phyloP scores from a whole-genome alignment of 2,888 invertebrate genomes.

The Xylocampa areola region DNA sequence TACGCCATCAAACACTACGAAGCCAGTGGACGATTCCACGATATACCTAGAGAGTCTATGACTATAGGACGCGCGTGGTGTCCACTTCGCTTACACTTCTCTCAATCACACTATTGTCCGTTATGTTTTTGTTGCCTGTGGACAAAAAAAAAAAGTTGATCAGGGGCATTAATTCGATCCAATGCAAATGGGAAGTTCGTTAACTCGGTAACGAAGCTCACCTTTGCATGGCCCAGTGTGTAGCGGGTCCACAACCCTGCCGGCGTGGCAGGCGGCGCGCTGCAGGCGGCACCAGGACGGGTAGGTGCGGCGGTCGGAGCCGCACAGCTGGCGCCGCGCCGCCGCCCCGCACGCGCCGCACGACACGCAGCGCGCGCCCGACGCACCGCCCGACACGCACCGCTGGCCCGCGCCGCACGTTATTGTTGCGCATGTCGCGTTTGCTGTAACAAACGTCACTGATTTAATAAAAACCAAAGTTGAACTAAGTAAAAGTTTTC shows the following conservation, averaged over 20 bases:
- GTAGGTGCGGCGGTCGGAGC: slow-evolving; percentile 93
- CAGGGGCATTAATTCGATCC: not conserved
- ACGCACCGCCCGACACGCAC: slow-evolving; percentile 80
- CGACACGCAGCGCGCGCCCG: slow-evolving; percentile 79
- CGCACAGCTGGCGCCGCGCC: slow-evolving; percentile 90
- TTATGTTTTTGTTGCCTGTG: slow-evolving; percentile 82
- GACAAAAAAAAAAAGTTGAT: slow-evolving; percentile 49
- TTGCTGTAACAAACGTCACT: slow-evolving; percentile 70
- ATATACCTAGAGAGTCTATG: slow-evolving; percentile 70
- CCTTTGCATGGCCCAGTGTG: slow-evolving; percentile 92
- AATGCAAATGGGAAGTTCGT: not conserved
- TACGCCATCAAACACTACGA: slow-evolving; percentile 53
- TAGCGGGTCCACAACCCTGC: slow-evolving; percentile 93
- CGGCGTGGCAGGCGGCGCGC: slow-evolving; percentile 93
- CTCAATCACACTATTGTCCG: slow-evolving; percentile 82
- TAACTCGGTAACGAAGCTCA: slow-evolving; percentile 35
- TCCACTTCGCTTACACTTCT: slow-evolving; percentile 72
- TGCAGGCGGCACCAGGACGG: slow-evolving; percentile 95
- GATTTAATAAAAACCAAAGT: no score
- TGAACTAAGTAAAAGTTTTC: no score
- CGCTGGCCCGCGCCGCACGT: slow-evolving; percentile 80
- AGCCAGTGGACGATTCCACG: slow-evolving; percentile 60
- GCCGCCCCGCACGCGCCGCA: slow-evolving; percentile 80
- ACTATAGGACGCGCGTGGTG: slow-evolving; percentile 77
- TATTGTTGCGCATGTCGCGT: slow-evolving; percentile 82